A percentile compares a stretch with the other conserved stretches of the same genome.
Evolutionary conservation across 2,888 invertebrate species (phyloP).

Genomic region (Drosophila ustulata): DNA sequence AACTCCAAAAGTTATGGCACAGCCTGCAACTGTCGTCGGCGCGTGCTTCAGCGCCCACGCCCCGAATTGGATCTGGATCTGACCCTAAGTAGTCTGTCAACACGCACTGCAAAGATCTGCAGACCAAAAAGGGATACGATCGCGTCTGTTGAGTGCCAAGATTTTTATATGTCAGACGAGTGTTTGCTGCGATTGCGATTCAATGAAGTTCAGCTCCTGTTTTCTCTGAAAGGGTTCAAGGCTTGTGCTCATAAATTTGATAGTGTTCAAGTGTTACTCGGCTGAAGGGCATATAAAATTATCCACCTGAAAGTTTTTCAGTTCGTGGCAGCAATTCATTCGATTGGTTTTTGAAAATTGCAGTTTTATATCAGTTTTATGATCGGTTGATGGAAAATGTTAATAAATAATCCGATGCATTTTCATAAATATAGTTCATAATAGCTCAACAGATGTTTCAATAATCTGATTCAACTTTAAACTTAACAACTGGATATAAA

Average conservation of each 20-base stretch:
- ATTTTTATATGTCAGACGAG: slow-evolving; percentile 46
- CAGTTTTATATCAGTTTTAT: slow-evolving; percentile 70
- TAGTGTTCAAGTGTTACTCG: slow-evolving; percentile 67
- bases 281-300: slow-evolving; percentile 22
- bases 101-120: slow-evolving; percentile 57
- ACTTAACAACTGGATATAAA: slow-evolving; percentile 10
- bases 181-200: slow-evolving; percentile 50
- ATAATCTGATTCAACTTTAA: slow-evolving; percentile 18
- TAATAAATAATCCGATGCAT: slow-evolving; percentile 58
- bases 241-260: slow-evolving; percentile 69
- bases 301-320: slow-evolving; percentile 36
- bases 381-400: slow-evolving; percentile 66
- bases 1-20: slow-evolving; percentile 74
- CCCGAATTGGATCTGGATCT: slow-evolving; percentile 18
- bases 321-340: slow-evolving; percentile 59
- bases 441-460: slow-evolving; percentile 21
- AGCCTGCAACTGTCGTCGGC: slow-evolving; percentile 66
- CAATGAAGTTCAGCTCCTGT: slow-evolving; percentile 32
- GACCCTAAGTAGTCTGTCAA: slow-evolving; percentile 78
- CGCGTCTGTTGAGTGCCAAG: slow-evolving; percentile 61
- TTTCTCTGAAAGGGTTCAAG: slow-evolving; percentile 69
- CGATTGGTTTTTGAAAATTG: slow-evolving; percentile 56
- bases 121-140: slow-evolving; percentile 24
- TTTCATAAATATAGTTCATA: slow-evolving; percentile 2
- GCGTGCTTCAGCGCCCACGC: slow-evolving; percentile 65